Evolutionary conservation across 2,888 invertebrate genomes (phyloP), one percentile per base, ranked within the genome.

Genomic region (Pocota personata): DNA sequence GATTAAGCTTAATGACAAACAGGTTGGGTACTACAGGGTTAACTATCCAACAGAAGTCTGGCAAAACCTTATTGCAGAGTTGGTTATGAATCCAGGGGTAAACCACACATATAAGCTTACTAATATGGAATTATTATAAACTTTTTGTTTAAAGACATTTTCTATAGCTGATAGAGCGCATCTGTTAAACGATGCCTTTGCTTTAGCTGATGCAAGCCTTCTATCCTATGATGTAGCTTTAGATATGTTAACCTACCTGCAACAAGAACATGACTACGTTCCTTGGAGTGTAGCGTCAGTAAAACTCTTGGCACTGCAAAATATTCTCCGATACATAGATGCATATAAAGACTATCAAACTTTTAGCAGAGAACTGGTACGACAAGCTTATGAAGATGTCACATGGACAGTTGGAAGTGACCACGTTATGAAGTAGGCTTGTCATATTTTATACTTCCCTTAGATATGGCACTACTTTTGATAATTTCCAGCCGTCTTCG

Each of bases 21-120:
- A 98, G 93, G 93, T 95, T 12, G 98, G 98, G 0, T 98, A 95
- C 91, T 98, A 97, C 91, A 94, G 97, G 69, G 97, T 98, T 0
- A 97, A 97, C 90, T 98, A 98, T 90, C 93, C 95, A 0, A 80
- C 91, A 0, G 91, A 92, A 0, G 93, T 95, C 88, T 98, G 98
- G 97, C 87, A 91, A 12, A 67, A 52, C 2, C 80, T 92, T 7
- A 88, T 87, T 6, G 88, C 91, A 0, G 89, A 93, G 27, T 90
- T 95, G 19, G 37, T 77, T 0, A 60, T 19, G 0, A 46, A 57
- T 37, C 71, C 64, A 12, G 14, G 8, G 8, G 69, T 77, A 58
- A 46, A 2, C 16, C 2, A 19, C n/a, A n/a, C n/a, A n/a, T n/a
- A n/a, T 32, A 3, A 8, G 6, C 12, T 30, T 50, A 27, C 35